Evolutionary conservation across 1,140 invertebrate species (phyloP).

Genomic region (Pissodes strobi): DNA sequence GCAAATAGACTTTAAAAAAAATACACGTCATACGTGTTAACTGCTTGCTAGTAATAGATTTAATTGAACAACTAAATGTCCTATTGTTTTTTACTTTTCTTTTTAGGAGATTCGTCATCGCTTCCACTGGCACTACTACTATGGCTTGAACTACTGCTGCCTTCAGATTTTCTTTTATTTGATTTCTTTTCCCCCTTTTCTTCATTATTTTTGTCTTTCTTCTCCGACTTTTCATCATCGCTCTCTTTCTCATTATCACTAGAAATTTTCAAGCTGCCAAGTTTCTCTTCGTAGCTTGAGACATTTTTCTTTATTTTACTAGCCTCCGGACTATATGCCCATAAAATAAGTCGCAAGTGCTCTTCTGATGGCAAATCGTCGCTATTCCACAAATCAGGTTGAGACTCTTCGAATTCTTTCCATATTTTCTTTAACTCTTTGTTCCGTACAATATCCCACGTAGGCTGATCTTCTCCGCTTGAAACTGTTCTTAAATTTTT

Average conservation of each 20-base stretch:
- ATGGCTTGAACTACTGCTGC: constrained; percentile 14
- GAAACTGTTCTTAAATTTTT: constrained; percentile 65
- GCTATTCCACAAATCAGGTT: constrained; percentile 60
- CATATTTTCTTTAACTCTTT: constrained; percentile 60
- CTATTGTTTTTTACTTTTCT: constrained; percentile 48
- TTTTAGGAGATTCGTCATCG: constrained; percentile 48
- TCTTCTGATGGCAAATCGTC: constrained; percentile 64
- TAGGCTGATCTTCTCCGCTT: constrained; percentile 59
- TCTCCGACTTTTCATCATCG: constrained; percentile 17
- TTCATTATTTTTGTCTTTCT: constrained; percentile 10
- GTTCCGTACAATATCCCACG: constrained; percentile 70
- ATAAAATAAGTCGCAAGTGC: constrained; percentile 65
- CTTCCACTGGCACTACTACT: constrained; percentile 16
- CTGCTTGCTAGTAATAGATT: too few species aligned
- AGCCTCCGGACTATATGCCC: constrained; percentile 67
- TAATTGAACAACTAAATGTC: too few species aligned
- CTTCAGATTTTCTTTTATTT: constrained; percentile 42
- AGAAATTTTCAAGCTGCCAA: constrained; percentile 36
- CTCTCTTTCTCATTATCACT: constrained; percentile 36
- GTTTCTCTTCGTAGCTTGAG: constrained; percentile 48
- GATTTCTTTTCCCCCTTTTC: constrained; percentile 33
- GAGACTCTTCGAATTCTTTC: constrained; percentile 59
- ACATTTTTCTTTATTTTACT: constrained; percentile 58
- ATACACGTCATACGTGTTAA: too few species aligned
- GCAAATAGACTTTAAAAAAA: too few species aligned